These are phyloP conservation scores for Scyliorhinus canicula DNA, from an alignment of 2,797 vertebrate genomes.

Conservation along the genomic window DNA sequence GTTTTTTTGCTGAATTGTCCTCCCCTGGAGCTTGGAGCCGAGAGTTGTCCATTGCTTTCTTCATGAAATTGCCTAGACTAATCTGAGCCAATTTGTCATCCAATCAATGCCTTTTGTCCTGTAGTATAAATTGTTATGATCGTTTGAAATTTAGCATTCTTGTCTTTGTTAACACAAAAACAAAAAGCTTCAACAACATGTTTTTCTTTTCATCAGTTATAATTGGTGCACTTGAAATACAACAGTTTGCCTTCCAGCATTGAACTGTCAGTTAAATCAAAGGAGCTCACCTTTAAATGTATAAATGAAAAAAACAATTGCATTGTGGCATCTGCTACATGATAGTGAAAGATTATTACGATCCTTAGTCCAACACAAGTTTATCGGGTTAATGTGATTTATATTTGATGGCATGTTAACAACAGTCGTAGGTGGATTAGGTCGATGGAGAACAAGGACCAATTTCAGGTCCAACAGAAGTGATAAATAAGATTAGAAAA, in stretches of 20 bases:
- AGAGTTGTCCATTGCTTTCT: not conserved
- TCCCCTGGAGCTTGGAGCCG: not conserved
- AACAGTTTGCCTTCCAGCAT: constrained; percentile 23
- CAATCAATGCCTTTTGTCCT: not conserved
- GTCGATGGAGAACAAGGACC: not conserved
- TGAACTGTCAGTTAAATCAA: not conserved
- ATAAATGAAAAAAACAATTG: not conserved
- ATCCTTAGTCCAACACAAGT: not conserved
- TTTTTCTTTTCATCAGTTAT: not conserved
- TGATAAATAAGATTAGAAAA: not conserved
- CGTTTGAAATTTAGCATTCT: not conserved
- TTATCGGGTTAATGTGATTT: not conserved
- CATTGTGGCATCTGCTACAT: not conserved
- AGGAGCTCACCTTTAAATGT: not conserved
- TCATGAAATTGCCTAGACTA: not conserved
- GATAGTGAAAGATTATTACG: not conserved
- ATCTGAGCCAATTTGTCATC: not conserved
- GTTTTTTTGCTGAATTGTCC: not conserved
- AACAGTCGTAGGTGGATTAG: not conserved
- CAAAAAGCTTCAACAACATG: not conserved
- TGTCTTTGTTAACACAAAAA: not conserved
- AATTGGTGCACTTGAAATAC: not conserved
- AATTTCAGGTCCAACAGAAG: not conserved
- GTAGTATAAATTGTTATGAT: not conserved
- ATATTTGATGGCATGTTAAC: not conserved